Base-by-base conservation (phyloP, 2,113 vertebrate genomes). In the Prionailurus bengalensis region DNA sequence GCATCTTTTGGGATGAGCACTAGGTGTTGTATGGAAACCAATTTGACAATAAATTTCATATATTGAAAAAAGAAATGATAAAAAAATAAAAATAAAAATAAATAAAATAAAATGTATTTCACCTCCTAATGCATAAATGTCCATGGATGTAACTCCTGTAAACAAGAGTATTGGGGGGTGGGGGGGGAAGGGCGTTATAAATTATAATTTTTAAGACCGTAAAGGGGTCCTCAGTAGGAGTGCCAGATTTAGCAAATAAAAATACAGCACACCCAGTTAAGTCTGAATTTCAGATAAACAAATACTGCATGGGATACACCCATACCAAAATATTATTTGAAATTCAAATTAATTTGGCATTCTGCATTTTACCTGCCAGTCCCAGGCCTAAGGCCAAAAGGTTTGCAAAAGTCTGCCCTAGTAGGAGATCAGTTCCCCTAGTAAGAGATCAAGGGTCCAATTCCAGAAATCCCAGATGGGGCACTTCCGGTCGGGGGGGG, bases 401-500 rank as follows among this genome's bases (percentile, higher is more conserved):
- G 27, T 4, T 21, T 3, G 27, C 36, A 1, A 19, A 5, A 7
- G 29, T 74, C 74, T 10, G 2, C 42, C 14, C 39, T 27, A 17
- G 27, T 0, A 17, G 27, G 74, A 15, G 42, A 31, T 16, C 7
- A 23, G 58, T 7, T 61, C 58, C 27, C 13, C 39, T 27, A 31
- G 27, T 1, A 10, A 27, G 74, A 7, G 42, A 31, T 4, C 7
- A 14, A 21, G 27, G 27, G 4, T 2, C 25, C 74, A 17, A 42
- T 48, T 76, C 70, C 27, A 17, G 14, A 31, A 17, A 27, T 16
- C 45, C 14, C 10, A 1, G 4, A 2, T 0, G 8, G 1, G 7
- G 8, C 74, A 83, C 85, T 98, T 98, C 95, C 93, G 89, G 96
- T 45, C 25, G 15, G 65, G 48, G 11, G 2, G 13, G 42, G 1